Percentiles rank a stretch among this genome's conserved stretches.
Conservation (phyloP, 2,888 invertebrate genomes). For the Aspidiotus destructor region DNA sequence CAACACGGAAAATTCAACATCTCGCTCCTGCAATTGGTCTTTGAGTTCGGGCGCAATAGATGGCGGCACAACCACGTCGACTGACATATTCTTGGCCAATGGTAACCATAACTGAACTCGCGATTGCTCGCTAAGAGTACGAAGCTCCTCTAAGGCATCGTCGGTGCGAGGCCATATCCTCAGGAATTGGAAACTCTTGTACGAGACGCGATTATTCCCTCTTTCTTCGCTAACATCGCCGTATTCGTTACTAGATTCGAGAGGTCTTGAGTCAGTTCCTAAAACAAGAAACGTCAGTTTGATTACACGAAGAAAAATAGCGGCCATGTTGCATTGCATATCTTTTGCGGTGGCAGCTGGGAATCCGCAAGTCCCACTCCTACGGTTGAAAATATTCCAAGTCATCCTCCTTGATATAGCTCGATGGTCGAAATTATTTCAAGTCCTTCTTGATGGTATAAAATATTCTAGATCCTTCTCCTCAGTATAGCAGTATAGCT, state of each 20-base stretch:
- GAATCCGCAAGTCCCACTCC: no score
- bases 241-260: neutral
- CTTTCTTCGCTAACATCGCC: conserved; percentile 1
- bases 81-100: conserved; percentile 48
- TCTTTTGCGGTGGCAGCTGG: no score
- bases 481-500: no score
- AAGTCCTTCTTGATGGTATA: no score
- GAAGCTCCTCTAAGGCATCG: conserved; percentile 44
- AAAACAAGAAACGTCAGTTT: neutral
- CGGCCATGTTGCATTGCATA: no score
- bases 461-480: no score
- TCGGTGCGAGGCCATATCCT: conserved; percentile 36
- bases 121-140: conserved; percentile 47
- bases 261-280: neutral
- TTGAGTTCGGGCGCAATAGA: conserved; percentile 52
- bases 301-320: no score
- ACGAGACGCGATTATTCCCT: conserved; percentile 27
- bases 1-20: conserved; percentile 55
- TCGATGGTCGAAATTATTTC: no score
- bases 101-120: conserved; percentile 53
- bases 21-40: conserved; percentile 51
- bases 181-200: conserved; percentile 36
- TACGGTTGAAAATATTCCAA: no score
- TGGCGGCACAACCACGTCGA: conserved; percentile 65
- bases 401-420: no score